Evolutionary conservation across 2,888 invertebrate genomes (phyloP).

Genomic region (Glyphotaelius pellucidus): DNA sequence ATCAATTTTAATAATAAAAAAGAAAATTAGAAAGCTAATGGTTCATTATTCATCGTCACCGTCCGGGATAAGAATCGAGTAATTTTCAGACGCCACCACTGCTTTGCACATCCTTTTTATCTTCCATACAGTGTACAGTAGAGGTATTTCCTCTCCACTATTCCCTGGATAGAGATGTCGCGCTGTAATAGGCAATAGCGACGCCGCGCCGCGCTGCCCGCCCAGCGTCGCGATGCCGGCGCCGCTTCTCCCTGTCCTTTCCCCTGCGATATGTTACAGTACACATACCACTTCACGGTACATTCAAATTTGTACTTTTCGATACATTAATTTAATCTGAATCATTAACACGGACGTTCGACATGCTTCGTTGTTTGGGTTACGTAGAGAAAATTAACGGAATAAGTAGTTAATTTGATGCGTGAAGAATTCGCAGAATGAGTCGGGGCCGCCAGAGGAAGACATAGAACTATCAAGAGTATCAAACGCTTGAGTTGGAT

Average conservation of each 20-base stretch:
- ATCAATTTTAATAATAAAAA: too few relatives aligned
- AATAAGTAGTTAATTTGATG: too few relatives aligned
- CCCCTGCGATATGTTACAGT: neutral
- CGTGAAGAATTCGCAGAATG: too few relatives aligned
- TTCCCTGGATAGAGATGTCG: neutral
- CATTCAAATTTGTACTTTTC: neutral
- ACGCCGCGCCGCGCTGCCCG: neutral
- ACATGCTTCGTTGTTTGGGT: too few relatives aligned
- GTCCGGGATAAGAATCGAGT: neutral
- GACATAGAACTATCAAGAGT: too few relatives aligned
- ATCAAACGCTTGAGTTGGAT: too few relatives aligned
- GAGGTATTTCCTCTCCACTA: neutral
- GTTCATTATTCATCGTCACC: neutral
- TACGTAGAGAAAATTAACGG: too few relatives aligned
- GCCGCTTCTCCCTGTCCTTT: neutral
- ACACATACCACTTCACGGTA: neutral
- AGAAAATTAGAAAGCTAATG: too few relatives aligned
- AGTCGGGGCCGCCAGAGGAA: too few relatives aligned
- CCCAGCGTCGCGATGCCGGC: neutral
- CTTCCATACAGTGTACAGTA: neutral
- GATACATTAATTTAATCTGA: neutral
- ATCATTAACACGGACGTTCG: neutral
- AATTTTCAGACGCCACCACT: neutral
- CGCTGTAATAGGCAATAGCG: neutral
- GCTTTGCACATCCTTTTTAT: neutral